phyloP scores from a whole-genome alignment of 2,797 vertebrate genomes.

The Diplodus sargus region DNA sequence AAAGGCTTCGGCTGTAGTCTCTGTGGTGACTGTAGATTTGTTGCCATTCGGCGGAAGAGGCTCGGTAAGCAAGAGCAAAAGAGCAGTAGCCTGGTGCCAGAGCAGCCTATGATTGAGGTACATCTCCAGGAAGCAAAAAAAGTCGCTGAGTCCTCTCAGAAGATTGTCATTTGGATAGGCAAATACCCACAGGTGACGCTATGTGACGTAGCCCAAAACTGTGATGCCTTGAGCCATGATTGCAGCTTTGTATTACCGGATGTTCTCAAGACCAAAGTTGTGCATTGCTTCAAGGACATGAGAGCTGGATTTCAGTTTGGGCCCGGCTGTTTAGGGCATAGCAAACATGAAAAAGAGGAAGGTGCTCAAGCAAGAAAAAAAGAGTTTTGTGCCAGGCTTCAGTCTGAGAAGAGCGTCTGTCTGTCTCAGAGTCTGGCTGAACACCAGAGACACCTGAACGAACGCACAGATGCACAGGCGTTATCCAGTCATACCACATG shows the following conservation, averaged over 20 bases:
- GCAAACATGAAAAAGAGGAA: conserved; percentile 30
- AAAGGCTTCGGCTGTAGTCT: conserved; percentile 39
- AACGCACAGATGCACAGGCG: background rate
- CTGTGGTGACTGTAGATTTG: conserved; percentile 59
- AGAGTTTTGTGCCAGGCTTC: conserved; percentile 11
- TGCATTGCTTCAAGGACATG: conserved; percentile 79
- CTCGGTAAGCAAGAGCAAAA: conserved; percentile 25
- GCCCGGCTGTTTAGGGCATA: conserved; percentile 35
- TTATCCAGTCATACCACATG: conserved; percentile 18
- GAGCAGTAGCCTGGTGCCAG: background rate
- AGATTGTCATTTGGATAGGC: conserved; percentile 41
- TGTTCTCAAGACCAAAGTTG: conserved; percentile 58
- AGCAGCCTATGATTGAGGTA: conserved; percentile 1
- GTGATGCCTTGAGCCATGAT: conserved; percentile 49
- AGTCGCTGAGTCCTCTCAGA: conserved; percentile 23
- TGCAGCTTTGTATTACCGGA: conserved; percentile 71
- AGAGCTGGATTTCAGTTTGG: conserved; percentile 45
- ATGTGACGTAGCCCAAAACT: conserved; percentile 74
- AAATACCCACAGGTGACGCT: conserved; percentile 73
- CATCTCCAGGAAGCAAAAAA: background rate
- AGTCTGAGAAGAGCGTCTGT: conserved; percentile 15
- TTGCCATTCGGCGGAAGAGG: conserved; percentile 45
- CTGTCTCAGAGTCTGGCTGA: conserved; percentile 25
- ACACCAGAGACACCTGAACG: conserved; percentile 9
- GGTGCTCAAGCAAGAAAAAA: conserved; percentile 14